phyloP scores from a whole-genome alignment of 2,113 vertebrate genomes.

The Emydocephalus ijimae region DNA sequence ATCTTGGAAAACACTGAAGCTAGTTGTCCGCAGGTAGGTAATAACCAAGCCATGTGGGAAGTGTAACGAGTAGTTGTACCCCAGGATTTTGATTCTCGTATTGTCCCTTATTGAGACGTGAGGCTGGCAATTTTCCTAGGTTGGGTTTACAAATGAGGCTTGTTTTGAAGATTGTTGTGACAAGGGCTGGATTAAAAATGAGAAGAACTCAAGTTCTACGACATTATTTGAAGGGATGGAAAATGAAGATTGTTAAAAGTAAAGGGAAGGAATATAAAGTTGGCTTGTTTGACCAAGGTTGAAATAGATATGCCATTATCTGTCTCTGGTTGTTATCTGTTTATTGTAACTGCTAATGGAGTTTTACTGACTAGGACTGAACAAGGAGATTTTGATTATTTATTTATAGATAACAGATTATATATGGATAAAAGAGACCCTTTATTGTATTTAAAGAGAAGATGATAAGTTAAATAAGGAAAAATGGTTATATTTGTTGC shows the following conservation, averaged over 20 bases:
- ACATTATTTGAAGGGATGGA: neutral
- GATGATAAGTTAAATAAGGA: neutral
- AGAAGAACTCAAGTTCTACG: neutral
- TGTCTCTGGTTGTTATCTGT: neutral
- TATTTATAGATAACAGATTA: neutral
- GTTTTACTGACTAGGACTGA: neutral
- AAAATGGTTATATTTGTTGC: neutral
- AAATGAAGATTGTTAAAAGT: neutral
- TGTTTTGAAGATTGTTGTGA: neutral
- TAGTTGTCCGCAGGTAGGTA: slow-evolving; percentile 86
- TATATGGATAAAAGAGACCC: neutral
- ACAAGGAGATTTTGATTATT: neutral
- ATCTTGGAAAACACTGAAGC: slow-evolving; percentile 84
- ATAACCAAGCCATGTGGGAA: accelerated
- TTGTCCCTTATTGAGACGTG: no score
- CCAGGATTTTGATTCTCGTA: neutral
- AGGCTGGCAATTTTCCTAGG: neutral
- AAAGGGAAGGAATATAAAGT: neutral
- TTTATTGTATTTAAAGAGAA: neutral
- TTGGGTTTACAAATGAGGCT: neutral
- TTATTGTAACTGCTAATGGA: neutral
- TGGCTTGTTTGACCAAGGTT: neutral
- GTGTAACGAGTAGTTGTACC: neutral
- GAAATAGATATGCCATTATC: neutral
- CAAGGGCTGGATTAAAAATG: neutral